These are phyloP conservation scores for Yponomeuta evonymella DNA, from an alignment of 2,888 invertebrate genomes.

Conservation along the genomic window DNA sequence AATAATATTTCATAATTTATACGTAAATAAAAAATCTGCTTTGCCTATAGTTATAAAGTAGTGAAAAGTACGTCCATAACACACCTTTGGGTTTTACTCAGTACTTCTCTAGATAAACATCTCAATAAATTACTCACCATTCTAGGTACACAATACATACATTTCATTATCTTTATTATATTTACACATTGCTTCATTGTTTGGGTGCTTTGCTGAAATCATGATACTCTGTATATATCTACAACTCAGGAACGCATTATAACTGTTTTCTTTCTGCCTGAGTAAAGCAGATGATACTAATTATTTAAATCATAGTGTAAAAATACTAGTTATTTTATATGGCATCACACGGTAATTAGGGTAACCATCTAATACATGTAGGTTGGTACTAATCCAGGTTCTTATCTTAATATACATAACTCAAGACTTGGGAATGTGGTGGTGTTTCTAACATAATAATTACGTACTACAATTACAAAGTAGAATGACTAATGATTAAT, in stretches of 20 bases:
- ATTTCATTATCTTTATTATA: background rate
- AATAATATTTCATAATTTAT: constrained; percentile 50
- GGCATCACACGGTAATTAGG: constrained; percentile 64
- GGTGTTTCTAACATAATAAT: constrained; percentile 21
- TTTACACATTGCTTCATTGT: background rate
- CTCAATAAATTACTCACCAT: constrained; percentile 21
- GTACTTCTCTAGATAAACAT: constrained; percentile 14
- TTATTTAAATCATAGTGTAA: constrained; percentile 21
- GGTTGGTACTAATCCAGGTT: background rate
- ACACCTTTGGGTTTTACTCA: constrained; percentile 16
- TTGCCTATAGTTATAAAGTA: constrained; percentile 16
- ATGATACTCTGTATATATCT: background rate
- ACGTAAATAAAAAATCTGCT: constrained; percentile 42
- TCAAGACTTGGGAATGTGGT: constrained; percentile 49
- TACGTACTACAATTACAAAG: background rate
- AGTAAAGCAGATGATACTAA: background rate
- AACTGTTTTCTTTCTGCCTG: background rate
- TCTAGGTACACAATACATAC: constrained; percentile 5
- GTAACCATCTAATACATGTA: constrained; percentile 53
- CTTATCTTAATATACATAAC: constrained; percentile 4
- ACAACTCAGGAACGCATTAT: constrained; percentile 4
- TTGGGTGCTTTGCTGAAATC: background rate
- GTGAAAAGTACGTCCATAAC: constrained; percentile 18
- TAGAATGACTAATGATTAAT: background rate
- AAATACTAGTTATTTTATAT: constrained; percentile 56